Evolutionary conservation across 1,140 invertebrate species (phyloP).

Genomic region (Aphelenchoides besseyi): DNA sequence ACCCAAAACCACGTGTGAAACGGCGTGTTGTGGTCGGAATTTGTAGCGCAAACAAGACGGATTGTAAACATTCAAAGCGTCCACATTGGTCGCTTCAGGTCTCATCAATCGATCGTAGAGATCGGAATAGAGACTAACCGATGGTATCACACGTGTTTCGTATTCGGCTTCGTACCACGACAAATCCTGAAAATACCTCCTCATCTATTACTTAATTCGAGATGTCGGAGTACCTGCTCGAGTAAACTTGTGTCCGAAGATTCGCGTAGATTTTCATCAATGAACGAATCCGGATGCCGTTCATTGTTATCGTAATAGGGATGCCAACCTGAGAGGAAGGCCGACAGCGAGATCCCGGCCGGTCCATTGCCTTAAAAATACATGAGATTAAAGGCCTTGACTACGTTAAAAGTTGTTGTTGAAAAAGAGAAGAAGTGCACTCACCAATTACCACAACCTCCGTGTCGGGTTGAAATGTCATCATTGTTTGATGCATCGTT

Average conservation of each 20-base stretch:
- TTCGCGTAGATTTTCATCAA: slow-evolving; percentile 35
- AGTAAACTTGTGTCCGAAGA: slow-evolving; percentile 33
- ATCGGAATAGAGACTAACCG: slow-evolving; percentile 35
- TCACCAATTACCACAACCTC: slow-evolving; percentile 46
- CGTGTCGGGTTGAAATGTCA: slow-evolving; percentile 34
- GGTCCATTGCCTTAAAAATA: slow-evolving; percentile 55
- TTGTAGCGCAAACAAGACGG: slow-evolving; percentile 35
- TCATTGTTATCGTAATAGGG: slow-evolving; percentile 46
- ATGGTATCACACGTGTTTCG: slow-evolving; percentile 26
- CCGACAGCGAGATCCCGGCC: slow-evolving; percentile 53
- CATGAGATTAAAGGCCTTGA: neutral
- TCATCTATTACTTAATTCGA: neutral
- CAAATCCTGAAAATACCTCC: slow-evolving; percentile 38
- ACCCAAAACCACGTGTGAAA: slow-evolving; percentile 56
- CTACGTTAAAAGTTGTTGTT: neutral
- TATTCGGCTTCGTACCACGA: slow-evolving; percentile 42
- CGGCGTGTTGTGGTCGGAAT: slow-evolving; percentile 13
- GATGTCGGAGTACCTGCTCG: slow-evolving; percentile 43
- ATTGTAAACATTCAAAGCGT: neutral
- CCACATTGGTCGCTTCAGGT: slow-evolving; percentile 17
- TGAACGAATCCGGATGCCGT: slow-evolving; percentile 45
- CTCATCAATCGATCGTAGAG: slow-evolving; percentile 46
- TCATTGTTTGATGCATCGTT: too few relatives aligned
- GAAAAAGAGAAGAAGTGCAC: slow-evolving; percentile 2
- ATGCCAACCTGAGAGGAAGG: slow-evolving; percentile 55